Base-by-base conservation (phyloP, 2,888 invertebrate species). In the Heterodera filipjevi region DNA sequence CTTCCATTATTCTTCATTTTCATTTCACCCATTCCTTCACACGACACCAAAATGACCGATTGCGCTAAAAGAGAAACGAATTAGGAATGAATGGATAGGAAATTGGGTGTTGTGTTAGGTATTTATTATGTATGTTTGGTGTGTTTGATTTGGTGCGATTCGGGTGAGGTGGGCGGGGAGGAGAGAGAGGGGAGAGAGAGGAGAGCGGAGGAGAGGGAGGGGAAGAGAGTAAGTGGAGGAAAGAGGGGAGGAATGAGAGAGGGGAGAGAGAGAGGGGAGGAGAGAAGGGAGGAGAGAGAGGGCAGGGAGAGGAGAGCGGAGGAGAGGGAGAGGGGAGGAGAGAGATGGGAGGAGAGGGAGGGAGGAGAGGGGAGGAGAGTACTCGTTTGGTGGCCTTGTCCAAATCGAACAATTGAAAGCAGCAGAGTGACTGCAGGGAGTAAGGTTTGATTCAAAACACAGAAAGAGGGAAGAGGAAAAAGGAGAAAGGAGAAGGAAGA, bases 31-130 rank as follows among this genome's bases (percentile, higher is more conserved):
- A 59, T 59, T 59, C 59, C 27, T 59, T 59, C 59, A 59, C 59
- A 59, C 59, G 59, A 59, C 59, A 39, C 39, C 53, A 59, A 59
- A 59, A 59, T 59, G 59, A 59, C 59, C 59, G 59, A 59, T 59
- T 59, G 59, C 59, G 59, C 59, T n/a, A 49, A 16, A 49, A 49
- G 49, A 14, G n/a, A 49, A 49, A 49, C 3, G 49, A 49, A 49
- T 19, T 49, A 49, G 49, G 49, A 19, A 16, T 49, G 49, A 49
- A 19, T 49, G 49, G 16, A 49, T 14, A 19, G 49, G 3, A 16
- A 19, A 6, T 19, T 44, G 44, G 49, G 16, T 14, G 49, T 19
- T 49, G 19, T 44, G 49, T 49, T 49, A 3, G 49, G 19, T 49
- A 16, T 49, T 39, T 6, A 12, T 39, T 39, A 12, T 3, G 39